A percentile compares a stretch with the other conserved stretches of the same genome.
Evolutionary conservation across 2,113 vertebrate species (phyloP).

Genomic region (Pseudolaguvia tuberculata): DNA sequence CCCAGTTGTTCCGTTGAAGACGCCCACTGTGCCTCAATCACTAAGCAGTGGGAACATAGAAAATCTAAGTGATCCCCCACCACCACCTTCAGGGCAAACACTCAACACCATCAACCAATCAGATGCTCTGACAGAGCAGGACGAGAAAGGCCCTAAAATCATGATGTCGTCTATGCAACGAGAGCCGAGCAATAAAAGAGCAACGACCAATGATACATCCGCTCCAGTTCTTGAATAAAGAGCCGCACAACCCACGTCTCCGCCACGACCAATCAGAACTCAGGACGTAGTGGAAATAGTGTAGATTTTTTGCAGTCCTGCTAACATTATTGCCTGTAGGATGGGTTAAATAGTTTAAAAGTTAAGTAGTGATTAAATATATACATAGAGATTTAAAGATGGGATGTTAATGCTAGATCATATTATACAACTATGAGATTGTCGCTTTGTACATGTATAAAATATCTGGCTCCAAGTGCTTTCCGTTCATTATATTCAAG

Average conservation of each 20-base stretch:
- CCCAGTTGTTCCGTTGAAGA: constrained; percentile 90
- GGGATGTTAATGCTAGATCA: constrained; percentile 4
- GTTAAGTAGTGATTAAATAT: neutral
- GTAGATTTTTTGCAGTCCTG: neutral
- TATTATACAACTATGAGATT: neutral
- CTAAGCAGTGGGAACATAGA: constrained; percentile 38
- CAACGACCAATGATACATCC: constrained; percentile 80
- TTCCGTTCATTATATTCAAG: neutral
- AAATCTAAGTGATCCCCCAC: constrained; percentile 21
- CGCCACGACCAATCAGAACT: constrained; percentile 8
- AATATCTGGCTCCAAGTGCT: neutral
- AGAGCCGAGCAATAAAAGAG: constrained; percentile 85
- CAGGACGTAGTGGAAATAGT: neutral
- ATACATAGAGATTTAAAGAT: neutral
- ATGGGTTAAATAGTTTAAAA: constrained; percentile 14
- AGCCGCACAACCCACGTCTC: neutral
- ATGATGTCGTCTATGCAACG: constrained; percentile 84
- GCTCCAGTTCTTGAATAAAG: constrained; percentile 75
- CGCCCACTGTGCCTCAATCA: constrained; percentile 79
- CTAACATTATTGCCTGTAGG: constrained; percentile 20
- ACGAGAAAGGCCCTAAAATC: constrained; percentile 54
- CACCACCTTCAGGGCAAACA: constrained; percentile 62
- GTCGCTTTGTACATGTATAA: constrained; percentile 12
- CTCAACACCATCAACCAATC: constrained; percentile 32
- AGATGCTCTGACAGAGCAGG: constrained; percentile 48